Evolutionary conservation across 2,797 vertebrate species (phyloP).

Genomic region (Pterois miles): DNA sequence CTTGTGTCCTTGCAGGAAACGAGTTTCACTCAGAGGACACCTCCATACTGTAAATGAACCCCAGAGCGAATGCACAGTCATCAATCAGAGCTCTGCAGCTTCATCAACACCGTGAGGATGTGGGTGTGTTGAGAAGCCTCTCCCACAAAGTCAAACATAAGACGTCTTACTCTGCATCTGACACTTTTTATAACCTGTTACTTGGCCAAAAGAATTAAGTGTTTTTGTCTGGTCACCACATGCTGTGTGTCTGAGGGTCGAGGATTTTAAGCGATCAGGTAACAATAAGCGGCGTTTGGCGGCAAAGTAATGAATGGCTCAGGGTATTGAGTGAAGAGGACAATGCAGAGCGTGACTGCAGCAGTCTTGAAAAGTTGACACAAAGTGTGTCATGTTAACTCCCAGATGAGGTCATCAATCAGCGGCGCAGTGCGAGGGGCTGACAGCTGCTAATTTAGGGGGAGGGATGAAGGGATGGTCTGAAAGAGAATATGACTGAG

Average conservation of each 20-base stretch:
- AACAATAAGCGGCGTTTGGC: slow-evolving; percentile 18
- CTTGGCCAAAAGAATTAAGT: slow-evolving; percentile 17
- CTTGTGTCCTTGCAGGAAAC: slow-evolving; percentile 66
- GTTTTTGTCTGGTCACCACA: slow-evolving; percentile 49
- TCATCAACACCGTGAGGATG: slow-evolving; percentile 52
- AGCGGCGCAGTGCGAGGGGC: slow-evolving; percentile 40
- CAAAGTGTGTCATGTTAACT: slow-evolving; percentile 78
- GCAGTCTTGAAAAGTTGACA: slow-evolving; percentile 55
- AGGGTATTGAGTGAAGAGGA: slow-evolving; percentile 31
- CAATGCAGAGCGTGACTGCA: slow-evolving; percentile 18
- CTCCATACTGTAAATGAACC: slow-evolving; percentile 61
- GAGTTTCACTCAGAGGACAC: slow-evolving; percentile 59
- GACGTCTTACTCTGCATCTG: slow-evolving; percentile 7
- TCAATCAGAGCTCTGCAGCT: slow-evolving; percentile 71
- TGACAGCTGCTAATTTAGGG: slow-evolving; percentile 74
- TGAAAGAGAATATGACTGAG: slow-evolving; percentile 48
- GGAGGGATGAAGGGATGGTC: slow-evolving; percentile 35
- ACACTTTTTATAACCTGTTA: slow-evolving; percentile 53
- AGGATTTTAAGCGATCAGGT: slow-evolving; percentile 38
- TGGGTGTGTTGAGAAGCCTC: slow-evolving; percentile 57
- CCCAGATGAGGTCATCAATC: slow-evolving; percentile 85
- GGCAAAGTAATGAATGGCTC: slow-evolving; percentile 29
- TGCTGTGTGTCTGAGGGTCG: slow-evolving; percentile 27
- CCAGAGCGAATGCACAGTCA: slow-evolving; percentile 58
- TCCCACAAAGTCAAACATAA: slow-evolving; percentile 9